phyloP scores from a whole-genome alignment of 2,113 vertebrate species.

The Lethenteron reissneri region DNA sequence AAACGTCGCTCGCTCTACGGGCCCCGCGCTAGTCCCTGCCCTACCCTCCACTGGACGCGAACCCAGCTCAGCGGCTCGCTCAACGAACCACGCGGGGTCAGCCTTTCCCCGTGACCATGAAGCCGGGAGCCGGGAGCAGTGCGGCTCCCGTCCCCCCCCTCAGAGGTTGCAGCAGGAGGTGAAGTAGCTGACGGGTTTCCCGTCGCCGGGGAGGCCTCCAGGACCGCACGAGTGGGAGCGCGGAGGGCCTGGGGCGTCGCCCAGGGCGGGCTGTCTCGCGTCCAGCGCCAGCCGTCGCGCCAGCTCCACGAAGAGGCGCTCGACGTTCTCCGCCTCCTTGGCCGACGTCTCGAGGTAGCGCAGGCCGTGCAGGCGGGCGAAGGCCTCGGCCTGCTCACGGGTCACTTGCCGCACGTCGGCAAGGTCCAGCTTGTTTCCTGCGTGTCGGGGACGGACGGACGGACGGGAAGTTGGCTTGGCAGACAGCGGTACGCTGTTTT shows the following conservation, averaged over 20 bases:
- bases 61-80: background rate
- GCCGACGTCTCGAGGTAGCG: slow-evolving; percentile 92
- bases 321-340: slow-evolving; percentile 93
- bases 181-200: slow-evolving; percentile 90
- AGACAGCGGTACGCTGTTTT: too few relatives aligned
- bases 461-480: too few relatives aligned
- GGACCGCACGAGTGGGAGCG: background rate
- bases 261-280: slow-evolving; percentile 81
- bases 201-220: slow-evolving; percentile 51
- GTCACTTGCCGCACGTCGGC: slow-evolving; percentile 77
- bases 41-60: background rate
- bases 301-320: slow-evolving; percentile 96
- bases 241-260: slow-evolving; percentile 74
- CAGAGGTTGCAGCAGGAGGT: slow-evolving; percentile 49
- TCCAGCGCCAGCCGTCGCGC: slow-evolving; percentile 75
- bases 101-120: background rate
- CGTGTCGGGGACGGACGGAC: slow-evolving; percentile 6
- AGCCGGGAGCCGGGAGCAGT: background rate
- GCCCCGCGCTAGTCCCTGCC: background rate
- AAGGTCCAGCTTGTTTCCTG: slow-evolving; percentile 96
- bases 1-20: background rate
- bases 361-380: slow-evolving; percentile 80
- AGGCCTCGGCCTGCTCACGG: slow-evolving; percentile 74
- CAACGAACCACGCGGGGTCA: background rate
- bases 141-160: background rate